Percentiles rank a stretch among this genome's conserved stretches.
Evolutionary conservation across 1,140 invertebrate species (phyloP).

Genomic region (Drosophila punjabiensis): DNA sequence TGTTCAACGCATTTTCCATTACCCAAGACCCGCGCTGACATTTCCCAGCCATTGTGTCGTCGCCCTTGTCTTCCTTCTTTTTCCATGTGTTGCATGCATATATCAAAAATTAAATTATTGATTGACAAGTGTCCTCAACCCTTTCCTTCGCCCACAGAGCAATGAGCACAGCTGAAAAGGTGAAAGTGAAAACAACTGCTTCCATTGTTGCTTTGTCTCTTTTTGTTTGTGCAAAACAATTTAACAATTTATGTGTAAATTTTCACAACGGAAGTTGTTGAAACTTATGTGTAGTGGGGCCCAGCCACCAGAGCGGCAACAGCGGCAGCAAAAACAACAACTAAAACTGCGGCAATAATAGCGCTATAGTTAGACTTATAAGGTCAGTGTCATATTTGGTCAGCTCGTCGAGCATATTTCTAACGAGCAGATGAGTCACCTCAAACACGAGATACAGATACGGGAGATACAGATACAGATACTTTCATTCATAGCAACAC

Average conservation of each 20-base stretch:
- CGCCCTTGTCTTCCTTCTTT: background rate
- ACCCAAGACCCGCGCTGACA: background rate
- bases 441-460: slow-evolving; percentile 3
- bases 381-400: slow-evolving; percentile 75
- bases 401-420: slow-evolving; percentile 34
- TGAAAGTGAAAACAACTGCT: slow-evolving; percentile 64
- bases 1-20: background rate
- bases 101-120: slow-evolving; percentile 58
- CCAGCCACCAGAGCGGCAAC: slow-evolving; percentile 23
- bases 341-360: background rate
- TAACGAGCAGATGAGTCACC: slow-evolving; percentile 27
- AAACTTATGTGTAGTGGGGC: slow-evolving; percentile 47
- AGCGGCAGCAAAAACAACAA: slow-evolving; percentile 11
- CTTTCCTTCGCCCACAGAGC: slow-evolving; percentile 19
- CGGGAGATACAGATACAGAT: slow-evolving; percentile 15
- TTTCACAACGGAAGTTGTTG: slow-evolving; percentile 73
- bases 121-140: slow-evolving; percentile 50
- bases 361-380: slow-evolving; percentile 53
- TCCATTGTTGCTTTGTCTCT: slow-evolving; percentile 27
- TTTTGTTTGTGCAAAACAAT: slow-evolving; percentile 51
- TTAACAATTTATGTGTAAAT: slow-evolving; percentile 55
- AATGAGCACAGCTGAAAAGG: slow-evolving; percentile 39
- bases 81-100: slow-evolving; percentile 14
- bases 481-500: slow-evolving; percentile 14
- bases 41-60: slow-evolving; percentile 14